Evolutionary conservation across 2,797 vertebrate genomes (phyloP).

Genomic region (Rhinichthys osculus): DNA sequence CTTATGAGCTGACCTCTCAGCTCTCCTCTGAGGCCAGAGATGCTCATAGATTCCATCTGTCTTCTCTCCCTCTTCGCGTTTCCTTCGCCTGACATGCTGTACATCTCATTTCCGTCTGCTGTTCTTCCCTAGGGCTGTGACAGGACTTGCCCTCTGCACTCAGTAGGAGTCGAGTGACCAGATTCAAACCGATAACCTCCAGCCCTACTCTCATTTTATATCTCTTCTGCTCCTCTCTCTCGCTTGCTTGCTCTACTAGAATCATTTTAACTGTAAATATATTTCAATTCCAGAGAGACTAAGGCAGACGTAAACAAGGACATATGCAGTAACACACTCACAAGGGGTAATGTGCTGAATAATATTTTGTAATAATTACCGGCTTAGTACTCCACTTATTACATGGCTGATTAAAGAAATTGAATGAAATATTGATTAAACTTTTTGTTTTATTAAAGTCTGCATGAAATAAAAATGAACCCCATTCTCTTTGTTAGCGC

Average conservation of each 20-base stretch:
- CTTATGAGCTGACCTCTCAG: slow-evolving; percentile 31
- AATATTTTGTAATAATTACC: neutral
- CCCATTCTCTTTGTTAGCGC: neutral
- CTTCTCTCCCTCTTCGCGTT: slow-evolving; percentile 26
- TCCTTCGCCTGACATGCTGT: slow-evolving; percentile 41
- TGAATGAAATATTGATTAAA: neutral
- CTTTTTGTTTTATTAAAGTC: neutral
- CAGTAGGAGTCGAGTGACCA: slow-evolving; percentile 36
- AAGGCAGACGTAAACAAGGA: slow-evolving; percentile 1
- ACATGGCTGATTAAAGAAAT: neutral
- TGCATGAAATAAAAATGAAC: neutral
- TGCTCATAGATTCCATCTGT: slow-evolving; percentile 32
- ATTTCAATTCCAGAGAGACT: slow-evolving; percentile 9
- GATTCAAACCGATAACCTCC: slow-evolving; percentile 49
- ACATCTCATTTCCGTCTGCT: slow-evolving; percentile 44
- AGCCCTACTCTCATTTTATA: slow-evolving; percentile 2
- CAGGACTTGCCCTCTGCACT: slow-evolving; percentile 44
- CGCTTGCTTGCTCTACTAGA: slow-evolving; percentile 28
- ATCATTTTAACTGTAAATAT: slow-evolving; percentile 31
- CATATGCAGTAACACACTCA: neutral
- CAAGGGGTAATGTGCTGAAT: neutral
- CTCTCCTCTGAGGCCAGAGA: slow-evolving; percentile 38
- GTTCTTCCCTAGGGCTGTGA: neutral
- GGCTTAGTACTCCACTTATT: neutral
- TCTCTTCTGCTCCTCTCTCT: slow-evolving; percentile 9